Percentiles rank a stretch among this genome's conserved stretches.
Conservation (phyloP, 2,113 vertebrate genomes). For the Paracanthobrama guichenoti region DNA sequence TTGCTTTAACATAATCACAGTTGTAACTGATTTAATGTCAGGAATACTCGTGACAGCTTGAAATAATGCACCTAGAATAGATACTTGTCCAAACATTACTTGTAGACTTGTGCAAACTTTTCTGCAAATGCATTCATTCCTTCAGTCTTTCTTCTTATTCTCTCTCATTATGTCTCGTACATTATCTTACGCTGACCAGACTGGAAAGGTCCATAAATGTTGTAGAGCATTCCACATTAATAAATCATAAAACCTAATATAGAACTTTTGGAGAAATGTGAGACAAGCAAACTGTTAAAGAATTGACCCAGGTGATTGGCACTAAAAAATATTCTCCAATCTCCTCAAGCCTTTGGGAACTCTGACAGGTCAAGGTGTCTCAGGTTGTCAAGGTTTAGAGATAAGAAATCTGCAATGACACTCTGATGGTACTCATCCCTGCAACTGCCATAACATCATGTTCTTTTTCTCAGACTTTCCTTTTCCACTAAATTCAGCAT, state of each 20-base stretch:
- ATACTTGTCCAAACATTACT: neutral
- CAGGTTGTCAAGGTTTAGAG: conserved; percentile 22
- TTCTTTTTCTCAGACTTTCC: conserved; percentile 23
- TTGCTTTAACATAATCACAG: neutral
- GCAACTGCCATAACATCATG: conserved; percentile 26
- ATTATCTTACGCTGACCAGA: conserved; percentile 1
- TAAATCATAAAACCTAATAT: conserved; percentile 4
- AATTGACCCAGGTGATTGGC: neutral
- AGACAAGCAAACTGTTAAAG: neutral
- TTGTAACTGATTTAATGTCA: neutral
- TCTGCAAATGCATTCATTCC: neutral
- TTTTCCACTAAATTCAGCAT: conserved; percentile 32
- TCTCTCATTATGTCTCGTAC: neutral
- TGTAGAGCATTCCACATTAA: conserved; percentile 5
- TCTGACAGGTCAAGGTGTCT: conserved; percentile 31
- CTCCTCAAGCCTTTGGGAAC: neutral
- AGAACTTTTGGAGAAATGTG: conserved; percentile 24
- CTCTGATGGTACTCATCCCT: conserved; percentile 27
- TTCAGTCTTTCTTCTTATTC: neutral
- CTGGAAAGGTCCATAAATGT: conserved; percentile 14
- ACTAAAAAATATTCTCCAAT: neutral
- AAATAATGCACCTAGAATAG: neutral
- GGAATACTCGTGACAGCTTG: neutral
- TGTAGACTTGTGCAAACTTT: neutral
- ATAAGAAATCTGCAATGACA: conserved; percentile 28